Conservation (phyloP, 53 echinoderm and acorn worm genomes). For the Actinopyga echinites region DNA sequence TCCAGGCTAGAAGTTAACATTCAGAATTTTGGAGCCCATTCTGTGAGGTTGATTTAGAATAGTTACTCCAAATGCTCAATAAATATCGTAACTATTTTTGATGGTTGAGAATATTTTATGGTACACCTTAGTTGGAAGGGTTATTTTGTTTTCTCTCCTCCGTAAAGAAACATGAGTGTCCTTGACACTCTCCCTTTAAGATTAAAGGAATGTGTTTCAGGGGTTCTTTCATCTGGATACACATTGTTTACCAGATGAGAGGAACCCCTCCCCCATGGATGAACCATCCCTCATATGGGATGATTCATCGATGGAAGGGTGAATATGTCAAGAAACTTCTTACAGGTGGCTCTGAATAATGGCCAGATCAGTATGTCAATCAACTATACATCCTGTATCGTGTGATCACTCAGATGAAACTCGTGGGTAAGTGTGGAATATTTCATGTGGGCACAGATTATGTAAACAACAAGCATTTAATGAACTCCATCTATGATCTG, state of each 20-base stretch:
- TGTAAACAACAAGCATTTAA: not conserved
- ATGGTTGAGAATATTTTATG: no score
- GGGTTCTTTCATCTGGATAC: constrained; percentile 1
- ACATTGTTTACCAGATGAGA: not conserved
- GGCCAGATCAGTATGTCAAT: not conserved
- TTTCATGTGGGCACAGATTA: constrained; percentile 15
- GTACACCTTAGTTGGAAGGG: no score
- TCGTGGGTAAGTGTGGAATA: constrained; percentile 20
- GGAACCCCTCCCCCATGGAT: not conserved
- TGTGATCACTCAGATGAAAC: not conserved
- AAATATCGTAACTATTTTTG: no score
- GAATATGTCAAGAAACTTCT: constrained; percentile 18
- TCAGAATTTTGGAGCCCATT: no score
- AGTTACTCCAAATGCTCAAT: no score
- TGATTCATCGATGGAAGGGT: constrained; percentile 22
- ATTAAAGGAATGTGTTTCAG: not conserved
- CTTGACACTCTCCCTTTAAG: no score
- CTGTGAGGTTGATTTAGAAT: no score
- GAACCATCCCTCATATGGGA: not conserved
- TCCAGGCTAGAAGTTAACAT: no score
- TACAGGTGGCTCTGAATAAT: constrained; percentile 24
- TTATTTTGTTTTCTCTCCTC: no score
- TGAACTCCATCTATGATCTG: no score
- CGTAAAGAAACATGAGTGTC: no score
- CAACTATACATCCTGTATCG: not conserved